These are phyloP conservation scores for Elysia chlorotica DNA, from an alignment of 1,140 invertebrate species.

Conservation along the genomic window DNA sequence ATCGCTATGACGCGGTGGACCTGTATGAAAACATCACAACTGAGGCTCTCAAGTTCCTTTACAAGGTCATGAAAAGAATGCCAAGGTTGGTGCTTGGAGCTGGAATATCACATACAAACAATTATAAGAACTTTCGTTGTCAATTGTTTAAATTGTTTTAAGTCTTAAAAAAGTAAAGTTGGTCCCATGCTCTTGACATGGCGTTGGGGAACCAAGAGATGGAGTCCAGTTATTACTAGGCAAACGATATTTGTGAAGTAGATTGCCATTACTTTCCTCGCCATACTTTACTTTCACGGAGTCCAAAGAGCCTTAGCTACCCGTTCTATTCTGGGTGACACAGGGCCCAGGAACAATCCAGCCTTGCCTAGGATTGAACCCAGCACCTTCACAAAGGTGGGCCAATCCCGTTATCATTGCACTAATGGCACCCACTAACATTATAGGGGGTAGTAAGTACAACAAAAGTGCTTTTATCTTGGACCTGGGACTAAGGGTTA, in stretches of 20 bases:
- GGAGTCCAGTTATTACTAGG: background rate
- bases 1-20: slow-evolving; percentile 92
- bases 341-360: too few species aligned
- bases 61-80: slow-evolving; percentile 91
- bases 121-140: background rate
- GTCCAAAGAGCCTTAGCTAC: too few species aligned
- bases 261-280: background rate
- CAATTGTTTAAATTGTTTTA: background rate
- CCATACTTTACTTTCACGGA: too few species aligned
- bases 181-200: background rate
- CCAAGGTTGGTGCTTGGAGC: slow-evolving; percentile 72
- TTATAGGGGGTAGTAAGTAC: too few species aligned
- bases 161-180: background rate
- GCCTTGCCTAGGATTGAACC: too few species aligned
- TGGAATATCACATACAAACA: background rate
- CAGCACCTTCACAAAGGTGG: too few species aligned
- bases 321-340: too few species aligned
- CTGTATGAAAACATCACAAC: slow-evolving; percentile 93
- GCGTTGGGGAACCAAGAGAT: background rate
- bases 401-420: too few species aligned
- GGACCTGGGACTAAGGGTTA: too few species aligned
- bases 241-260: background rate
- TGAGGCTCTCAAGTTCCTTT: slow-evolving; percentile 92
- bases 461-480: too few species aligned
- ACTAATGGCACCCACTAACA: too few species aligned